Conservation (phyloP, 2,113 vertebrate species). For the Hiodon alosoides region DNA sequence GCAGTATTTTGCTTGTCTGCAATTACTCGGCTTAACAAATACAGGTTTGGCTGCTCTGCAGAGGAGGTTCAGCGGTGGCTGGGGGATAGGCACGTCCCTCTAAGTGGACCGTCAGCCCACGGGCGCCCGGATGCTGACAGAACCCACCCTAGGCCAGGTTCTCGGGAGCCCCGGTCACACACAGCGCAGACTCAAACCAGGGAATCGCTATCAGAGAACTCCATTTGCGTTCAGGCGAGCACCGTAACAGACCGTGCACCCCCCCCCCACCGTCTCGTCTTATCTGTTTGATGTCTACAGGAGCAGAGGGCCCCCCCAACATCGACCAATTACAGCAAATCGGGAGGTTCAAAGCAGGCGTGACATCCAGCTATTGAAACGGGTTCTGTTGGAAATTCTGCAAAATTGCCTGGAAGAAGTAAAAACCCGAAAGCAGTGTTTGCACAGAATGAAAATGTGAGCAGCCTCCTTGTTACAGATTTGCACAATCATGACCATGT, state of each 20-base stretch:
- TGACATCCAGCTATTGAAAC: background rate
- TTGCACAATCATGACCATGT: constrained; percentile 18
- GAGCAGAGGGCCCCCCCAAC: background rate
- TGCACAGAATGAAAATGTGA: background rate
- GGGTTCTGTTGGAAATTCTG: background rate
- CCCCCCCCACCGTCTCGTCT: too few species aligned
- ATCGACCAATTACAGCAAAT: constrained; percentile 1
- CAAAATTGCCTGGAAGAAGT: background rate
- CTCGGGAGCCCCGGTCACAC: too few species aligned
- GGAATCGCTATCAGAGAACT: background rate
- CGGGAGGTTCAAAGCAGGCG: background rate
- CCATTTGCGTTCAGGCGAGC: background rate
- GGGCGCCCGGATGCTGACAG: too few species aligned
- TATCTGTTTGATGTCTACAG: background rate
- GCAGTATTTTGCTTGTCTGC: background rate
- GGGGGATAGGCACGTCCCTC: too few species aligned
- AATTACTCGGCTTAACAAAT: background rate
- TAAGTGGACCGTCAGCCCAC: too few species aligned
- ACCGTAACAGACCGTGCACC: too few species aligned
- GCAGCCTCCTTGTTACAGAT: constrained; percentile 2
- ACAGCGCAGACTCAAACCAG: too few species aligned
- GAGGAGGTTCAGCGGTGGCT: too few species aligned
- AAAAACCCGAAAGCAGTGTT: background rate
- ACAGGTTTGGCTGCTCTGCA: too few species aligned
- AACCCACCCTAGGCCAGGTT: too few species aligned